A percentile compares a stretch with the other conserved stretches of the same genome.
Conservation (phyloP, 2,888 invertebrate species). For the Cecidostiba fungosa region DNA sequence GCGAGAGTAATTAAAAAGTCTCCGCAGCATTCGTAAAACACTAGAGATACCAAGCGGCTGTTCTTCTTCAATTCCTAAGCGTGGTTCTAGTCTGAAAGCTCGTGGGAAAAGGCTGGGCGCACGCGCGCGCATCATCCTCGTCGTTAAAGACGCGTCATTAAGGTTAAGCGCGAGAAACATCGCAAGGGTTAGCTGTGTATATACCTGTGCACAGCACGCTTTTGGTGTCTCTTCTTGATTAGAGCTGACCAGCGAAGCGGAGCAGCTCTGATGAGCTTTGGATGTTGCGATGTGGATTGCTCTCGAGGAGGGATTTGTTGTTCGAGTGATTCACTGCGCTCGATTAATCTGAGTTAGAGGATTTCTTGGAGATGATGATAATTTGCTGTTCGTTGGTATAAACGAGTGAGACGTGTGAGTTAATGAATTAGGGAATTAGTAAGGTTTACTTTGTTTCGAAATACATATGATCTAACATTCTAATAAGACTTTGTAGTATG, state of each 20-base stretch:
- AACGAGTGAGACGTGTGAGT: neutral
- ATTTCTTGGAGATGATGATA: neutral
- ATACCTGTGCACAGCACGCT: slow-evolving; percentile 27
- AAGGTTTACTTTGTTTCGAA: no score
- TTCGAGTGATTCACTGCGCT: neutral
- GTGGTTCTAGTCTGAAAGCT: slow-evolving; percentile 55
- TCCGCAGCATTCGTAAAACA: slow-evolving; percentile 9
- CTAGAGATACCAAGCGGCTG: slow-evolving; percentile 3
- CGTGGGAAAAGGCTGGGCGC: slow-evolving; percentile 78
- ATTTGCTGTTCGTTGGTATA: neutral
- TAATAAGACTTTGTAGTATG: no score
- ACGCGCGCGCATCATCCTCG: slow-evolving; percentile 63
- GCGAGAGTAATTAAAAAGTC: slow-evolving; percentile 47
- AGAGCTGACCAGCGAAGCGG: neutral
- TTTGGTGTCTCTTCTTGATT: slow-evolving; percentile 51
- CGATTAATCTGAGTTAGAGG: neutral
- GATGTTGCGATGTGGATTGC: no score
- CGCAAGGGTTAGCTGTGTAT: neutral
- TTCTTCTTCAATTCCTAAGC: slow-evolving; percentile 1
- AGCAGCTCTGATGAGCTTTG: neutral
- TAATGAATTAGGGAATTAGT: neutral
- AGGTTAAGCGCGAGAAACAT: slow-evolving; percentile 73
- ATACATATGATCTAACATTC: no score
- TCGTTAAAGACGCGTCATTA: slow-evolving; percentile 80
- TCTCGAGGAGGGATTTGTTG: neutral